Conservation (phyloP, 2,888 invertebrate species). For the Polymixis flavicincta region DNA sequence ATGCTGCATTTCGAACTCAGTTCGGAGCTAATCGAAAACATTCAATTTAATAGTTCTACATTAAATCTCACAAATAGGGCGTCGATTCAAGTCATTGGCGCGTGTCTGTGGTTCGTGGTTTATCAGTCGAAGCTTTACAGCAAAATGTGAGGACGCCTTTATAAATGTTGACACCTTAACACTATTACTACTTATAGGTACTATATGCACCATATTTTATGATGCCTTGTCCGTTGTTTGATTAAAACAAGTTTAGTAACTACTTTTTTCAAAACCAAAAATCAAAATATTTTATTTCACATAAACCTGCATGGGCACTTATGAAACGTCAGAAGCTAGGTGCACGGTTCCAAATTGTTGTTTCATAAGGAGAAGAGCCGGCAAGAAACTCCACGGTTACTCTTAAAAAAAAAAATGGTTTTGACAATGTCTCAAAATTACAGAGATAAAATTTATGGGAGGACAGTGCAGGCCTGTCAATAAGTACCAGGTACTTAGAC, state of each 20-base stretch:
- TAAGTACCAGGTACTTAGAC: too few species aligned
- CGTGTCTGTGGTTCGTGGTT: constrained; percentile 51
- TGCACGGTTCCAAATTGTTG: too few species aligned
- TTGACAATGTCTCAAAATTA: too few species aligned
- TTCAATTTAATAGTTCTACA: constrained; percentile 15
- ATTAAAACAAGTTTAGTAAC: neutral
- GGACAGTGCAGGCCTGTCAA: too few species aligned
- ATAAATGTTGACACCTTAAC: neutral
- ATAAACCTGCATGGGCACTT: too few species aligned
- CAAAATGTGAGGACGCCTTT: neutral
- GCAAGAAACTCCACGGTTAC: too few species aligned
- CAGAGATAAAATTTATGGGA: too few species aligned
- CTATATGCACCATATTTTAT: neutral
- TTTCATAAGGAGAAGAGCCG: too few species aligned
- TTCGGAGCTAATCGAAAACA: constrained; percentile 9
- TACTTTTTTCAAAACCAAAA: neutral
- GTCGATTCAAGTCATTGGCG: constrained; percentile 46
- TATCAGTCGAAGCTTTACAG: constrained; percentile 37
- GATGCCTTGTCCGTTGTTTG: neutral
- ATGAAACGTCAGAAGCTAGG: too few species aligned
- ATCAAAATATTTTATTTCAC: too few species aligned
- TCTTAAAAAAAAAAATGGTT: too few species aligned
- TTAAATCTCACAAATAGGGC: constrained; percentile 39
- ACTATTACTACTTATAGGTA: too few species aligned
- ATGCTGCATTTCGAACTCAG: neutral